Base-by-base conservation (phyloP, 2,797 vertebrate genomes). In the Rhynchonycteris naso region DNA sequence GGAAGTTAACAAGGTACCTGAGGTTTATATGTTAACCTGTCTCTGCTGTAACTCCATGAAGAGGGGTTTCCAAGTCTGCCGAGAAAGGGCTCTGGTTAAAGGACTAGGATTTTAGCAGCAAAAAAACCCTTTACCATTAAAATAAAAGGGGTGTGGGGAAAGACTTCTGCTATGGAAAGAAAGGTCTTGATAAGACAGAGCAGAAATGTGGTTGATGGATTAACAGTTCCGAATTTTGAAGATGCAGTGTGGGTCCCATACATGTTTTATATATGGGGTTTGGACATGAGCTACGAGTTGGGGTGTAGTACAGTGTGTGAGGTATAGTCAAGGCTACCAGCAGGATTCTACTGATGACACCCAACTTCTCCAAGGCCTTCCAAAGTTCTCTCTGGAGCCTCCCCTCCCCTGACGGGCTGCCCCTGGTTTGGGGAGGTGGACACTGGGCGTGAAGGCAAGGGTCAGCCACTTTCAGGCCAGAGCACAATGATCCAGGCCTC, bases 271-370 rank as follows among this genome's bases (percentile, higher is more conserved):
- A 16, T 3, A 22, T 3, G 26, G 58, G 47, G 26, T n/a, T 13
- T 69, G 68, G 22, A 24, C 22, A 28, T 5, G 10, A 0, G 13
- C 28, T 11, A 18, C 19, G 24, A 58, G 56, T 3, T 0, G 4
- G 26, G 5, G 15, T n/a, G 18, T 24, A 12, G 7, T 3, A 12
- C 11, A 24, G 22, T 1, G 0, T 12, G 43, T 24, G 38, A 10
- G 11, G 56, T 1, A 4, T 2, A 2, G 2, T 50, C 58, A 50
- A 54, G 21, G 65, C 9, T 28, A 21, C 12, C 7, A 8, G 69
- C 5, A n/a, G 35, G 7, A 65, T 21, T 56, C 13, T 13, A 14
- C 15, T 3, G 10, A 11, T 80, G 28, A 85, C 1, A 58, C n/a
- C 26, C 7, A 1, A 21, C 33, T 21, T 52, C 13, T 15, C 47